Evolutionary conservation across 1,140 invertebrate species (phyloP).

Genomic region (Sipha flava): DNA sequence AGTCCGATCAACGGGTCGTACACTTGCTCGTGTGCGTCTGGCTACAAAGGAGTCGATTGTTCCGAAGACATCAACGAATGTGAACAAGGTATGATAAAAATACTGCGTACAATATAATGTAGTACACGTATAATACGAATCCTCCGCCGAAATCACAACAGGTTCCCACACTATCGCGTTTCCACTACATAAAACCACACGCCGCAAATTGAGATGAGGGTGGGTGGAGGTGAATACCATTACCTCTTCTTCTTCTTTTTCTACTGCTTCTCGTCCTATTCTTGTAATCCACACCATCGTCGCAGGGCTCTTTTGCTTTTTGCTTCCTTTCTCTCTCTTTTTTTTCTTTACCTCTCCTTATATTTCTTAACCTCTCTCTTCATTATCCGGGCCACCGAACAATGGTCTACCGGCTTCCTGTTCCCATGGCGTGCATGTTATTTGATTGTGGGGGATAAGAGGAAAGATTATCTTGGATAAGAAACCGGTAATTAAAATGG

Average conservation of each 20-base stretch:
- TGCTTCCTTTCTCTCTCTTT: background rate
- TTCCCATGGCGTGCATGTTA: slow-evolving; percentile 29
- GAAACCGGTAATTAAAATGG: slow-evolving; percentile 18
- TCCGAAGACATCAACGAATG: slow-evolving; percentile 93
- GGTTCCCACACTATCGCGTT: slow-evolving; percentile 30
- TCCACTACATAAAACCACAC: slow-evolving; percentile 18
- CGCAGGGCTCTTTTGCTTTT: background rate
- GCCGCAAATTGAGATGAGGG: too few relatives aligned
- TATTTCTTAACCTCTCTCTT: too few relatives aligned
- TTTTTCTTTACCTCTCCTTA: too few relatives aligned
- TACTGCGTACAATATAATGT: background rate
- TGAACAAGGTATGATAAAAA: slow-evolving; percentile 65
- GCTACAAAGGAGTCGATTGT: slow-evolving; percentile 84
- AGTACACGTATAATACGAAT: background rate
- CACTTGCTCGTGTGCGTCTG: slow-evolving; percentile 84
- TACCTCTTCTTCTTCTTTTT: background rate
- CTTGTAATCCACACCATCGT: slow-evolving; percentile 12
- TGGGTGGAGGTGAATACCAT: background rate
- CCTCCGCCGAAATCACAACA: background rate
- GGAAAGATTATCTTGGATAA: slow-evolving; percentile 18
- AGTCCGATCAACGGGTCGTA: slow-evolving; percentile 91
- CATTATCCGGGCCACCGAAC: slow-evolving; percentile 13
- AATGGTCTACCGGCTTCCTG: slow-evolving; percentile 21
- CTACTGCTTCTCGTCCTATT: background rate
- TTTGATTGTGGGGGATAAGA: slow-evolving; percentile 12